Percentiles rank a stretch among this genome's conserved stretches.
Evolutionary conservation across 2,888 invertebrate species (phyloP).

Genomic region (Yponomeuta plumbellus): DNA sequence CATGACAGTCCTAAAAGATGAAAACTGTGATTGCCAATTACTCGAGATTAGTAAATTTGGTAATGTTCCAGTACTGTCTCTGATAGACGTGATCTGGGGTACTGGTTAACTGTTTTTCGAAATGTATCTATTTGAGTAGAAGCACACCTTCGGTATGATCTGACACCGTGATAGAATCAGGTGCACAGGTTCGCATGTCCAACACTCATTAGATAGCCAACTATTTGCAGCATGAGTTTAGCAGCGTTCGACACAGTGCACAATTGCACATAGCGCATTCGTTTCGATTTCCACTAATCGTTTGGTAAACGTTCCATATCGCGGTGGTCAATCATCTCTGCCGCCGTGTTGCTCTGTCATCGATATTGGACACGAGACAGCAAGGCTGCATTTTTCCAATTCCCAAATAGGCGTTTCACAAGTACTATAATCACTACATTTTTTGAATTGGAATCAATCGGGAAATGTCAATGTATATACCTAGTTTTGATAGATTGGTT

Average conservation of each 20-base stretch:
- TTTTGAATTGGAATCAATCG: too few relatives aligned
- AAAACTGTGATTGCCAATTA: too few relatives aligned
- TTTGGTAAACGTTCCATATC: slow-evolving; percentile 21
- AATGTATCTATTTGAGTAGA: not conserved
- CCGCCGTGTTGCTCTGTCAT: not conserved
- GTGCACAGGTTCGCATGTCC: slow-evolving; percentile 11
- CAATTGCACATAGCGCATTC: slow-evolving; percentile 13
- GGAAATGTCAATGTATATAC: too few relatives aligned
- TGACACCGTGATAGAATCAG: not conserved
- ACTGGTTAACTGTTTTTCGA: too few relatives aligned
- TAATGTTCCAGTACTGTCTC: too few relatives aligned
- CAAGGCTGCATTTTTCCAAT: too few relatives aligned
- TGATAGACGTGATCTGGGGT: too few relatives aligned
- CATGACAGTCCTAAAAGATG: too few relatives aligned
- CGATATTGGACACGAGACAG: not conserved
- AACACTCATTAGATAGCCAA: not conserved
- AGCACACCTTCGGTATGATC: not conserved
- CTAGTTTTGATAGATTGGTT: too few relatives aligned
- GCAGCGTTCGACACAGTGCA: slow-evolving; percentile 15
- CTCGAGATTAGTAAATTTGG: too few relatives aligned
- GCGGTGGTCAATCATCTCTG: not conserved
- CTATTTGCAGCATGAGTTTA: slow-evolving; percentile 10
- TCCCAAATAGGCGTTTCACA: too few relatives aligned
- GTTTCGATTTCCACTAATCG: slow-evolving; percentile 24
- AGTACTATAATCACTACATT: too few relatives aligned